Evolutionary conservation across 2,113 vertebrate genomes (phyloP), one percentile per base, ranked within the genome.

Genomic region (Limnothrissa miodon): DNA sequence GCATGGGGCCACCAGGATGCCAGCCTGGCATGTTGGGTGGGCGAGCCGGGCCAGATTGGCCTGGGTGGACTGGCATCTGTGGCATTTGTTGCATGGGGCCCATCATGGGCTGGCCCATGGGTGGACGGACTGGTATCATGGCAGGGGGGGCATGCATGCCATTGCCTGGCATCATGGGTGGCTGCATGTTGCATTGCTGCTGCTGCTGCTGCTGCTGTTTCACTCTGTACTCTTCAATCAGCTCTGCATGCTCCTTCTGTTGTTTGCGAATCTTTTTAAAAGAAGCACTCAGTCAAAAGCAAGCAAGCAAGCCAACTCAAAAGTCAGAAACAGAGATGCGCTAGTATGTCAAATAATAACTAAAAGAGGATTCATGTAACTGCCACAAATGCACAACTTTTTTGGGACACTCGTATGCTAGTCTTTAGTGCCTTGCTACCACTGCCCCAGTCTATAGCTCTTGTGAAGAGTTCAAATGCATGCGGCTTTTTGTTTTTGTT

Each of bases 181-280:
- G 85, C 39, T 89, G 90, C 39, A 91, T 86, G 1, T 66, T 39
- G n/a, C 29, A 97, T 79, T 92, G 84, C 23, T 92, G 90, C 83
- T 96, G 95, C 84, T 95, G 93, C 83, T 96, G 96, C 88, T n/a
- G n/a, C n/a, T n/a, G n/a, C n/a, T 97, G 97, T 17, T 98, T 98
- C 87, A 94, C 95, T 1, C 95, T 91, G 84, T 99, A 99, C 78
- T 99, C 97, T 78, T 99, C 98, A 0, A 99, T 99, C 2, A 99
- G 93, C 83, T 99, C 98, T 0, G 96, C 93, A 0, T 99, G 98
- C 59, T 99, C 97, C 83, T 99, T 99, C 93, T 99, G 98, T 85
- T 99, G 98, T 87, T 99, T 99, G 23, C 97, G 95, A 83, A 99
- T 98, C 98, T 99, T 87, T 66, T 66, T 66, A 3, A 11, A 33